A percentile compares a stretch with the other conserved stretches of the same genome.
phyloP scores from a whole-genome alignment of 2,888 invertebrate species.

The Erannis defoliaria region DNA sequence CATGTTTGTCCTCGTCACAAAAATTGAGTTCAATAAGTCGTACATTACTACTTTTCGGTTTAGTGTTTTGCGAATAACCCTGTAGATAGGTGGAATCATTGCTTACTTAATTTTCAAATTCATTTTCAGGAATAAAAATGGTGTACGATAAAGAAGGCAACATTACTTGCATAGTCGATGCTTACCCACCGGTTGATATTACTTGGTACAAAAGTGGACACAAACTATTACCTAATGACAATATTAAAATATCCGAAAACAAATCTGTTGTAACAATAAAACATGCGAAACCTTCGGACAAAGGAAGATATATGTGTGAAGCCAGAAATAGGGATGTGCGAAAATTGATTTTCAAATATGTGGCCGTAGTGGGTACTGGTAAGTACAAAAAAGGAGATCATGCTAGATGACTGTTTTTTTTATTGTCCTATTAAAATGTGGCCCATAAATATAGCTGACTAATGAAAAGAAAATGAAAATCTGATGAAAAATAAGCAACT shows the following conservation, averaged over 20 bases:
- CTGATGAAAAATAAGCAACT: too few species aligned
- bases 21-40: too few species aligned
- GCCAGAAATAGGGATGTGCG: conserved; percentile 13
- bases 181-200: conserved; percentile 34
- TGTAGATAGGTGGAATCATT: too few species aligned
- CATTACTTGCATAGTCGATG: conserved; percentile 30
- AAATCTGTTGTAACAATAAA: conserved; percentile 22
- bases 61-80: too few species aligned
- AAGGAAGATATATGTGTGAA: conserved; percentile 28
- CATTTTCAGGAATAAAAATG: conserved; percentile 13
- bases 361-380: conserved; percentile 27
- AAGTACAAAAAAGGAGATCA: conserved; percentile 6
- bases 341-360: background rate
- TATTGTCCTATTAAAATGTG: too few species aligned
- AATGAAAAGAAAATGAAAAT: too few species aligned
- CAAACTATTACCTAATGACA: background rate
- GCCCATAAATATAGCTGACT: too few species aligned
- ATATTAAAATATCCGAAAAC: conserved; percentile 17
- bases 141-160: conserved; percentile 19
- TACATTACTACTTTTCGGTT: too few species aligned
- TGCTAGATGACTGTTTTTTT: too few species aligned
- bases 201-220: conserved; percentile 23
- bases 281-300: conserved; percentile 14
- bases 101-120: background rate
- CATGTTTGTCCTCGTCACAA: too few species aligned